Evolutionary conservation across 2,113 vertebrate genomes (phyloP).

Genomic region (Mungos mungo): DNA sequence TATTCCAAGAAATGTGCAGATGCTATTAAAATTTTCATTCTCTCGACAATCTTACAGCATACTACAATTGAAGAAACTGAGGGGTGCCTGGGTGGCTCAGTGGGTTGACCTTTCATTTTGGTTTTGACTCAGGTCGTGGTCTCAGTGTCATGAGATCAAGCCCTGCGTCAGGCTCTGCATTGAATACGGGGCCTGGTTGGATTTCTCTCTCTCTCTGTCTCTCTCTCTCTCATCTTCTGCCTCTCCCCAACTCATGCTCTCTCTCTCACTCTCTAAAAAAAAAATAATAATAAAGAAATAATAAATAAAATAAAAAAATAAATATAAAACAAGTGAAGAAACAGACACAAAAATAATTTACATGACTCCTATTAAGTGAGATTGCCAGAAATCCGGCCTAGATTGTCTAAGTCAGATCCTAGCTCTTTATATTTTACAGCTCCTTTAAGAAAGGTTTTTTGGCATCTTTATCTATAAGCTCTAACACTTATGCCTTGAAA

Average conservation of each 20-base stretch:
- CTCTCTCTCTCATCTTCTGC: no score
- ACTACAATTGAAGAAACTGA: neutral
- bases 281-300: no score
- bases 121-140: no score
- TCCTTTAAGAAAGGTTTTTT: neutral
- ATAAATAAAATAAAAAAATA: no score
- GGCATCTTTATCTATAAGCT: neutral
- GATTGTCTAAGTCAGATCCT: neutral
- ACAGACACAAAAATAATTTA: neutral
- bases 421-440: fast-evolving
- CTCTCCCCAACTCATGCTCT: no score
- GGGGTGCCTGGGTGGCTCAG: no score
- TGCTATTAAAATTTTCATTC: neutral
- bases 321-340: neutral
- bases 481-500: neutral
- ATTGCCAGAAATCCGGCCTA: neutral
- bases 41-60: neutral
- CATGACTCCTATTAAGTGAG: neutral
- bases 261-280: no score
- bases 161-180: no score
- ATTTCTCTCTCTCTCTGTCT: no score
- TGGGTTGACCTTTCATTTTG: no score
- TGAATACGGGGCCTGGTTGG: no score
- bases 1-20: neutral
- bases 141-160: no score